These are phyloP conservation scores for Momotus momota DNA, from an alignment of 2,797 vertebrate genomes.

Conservation along the genomic window DNA sequence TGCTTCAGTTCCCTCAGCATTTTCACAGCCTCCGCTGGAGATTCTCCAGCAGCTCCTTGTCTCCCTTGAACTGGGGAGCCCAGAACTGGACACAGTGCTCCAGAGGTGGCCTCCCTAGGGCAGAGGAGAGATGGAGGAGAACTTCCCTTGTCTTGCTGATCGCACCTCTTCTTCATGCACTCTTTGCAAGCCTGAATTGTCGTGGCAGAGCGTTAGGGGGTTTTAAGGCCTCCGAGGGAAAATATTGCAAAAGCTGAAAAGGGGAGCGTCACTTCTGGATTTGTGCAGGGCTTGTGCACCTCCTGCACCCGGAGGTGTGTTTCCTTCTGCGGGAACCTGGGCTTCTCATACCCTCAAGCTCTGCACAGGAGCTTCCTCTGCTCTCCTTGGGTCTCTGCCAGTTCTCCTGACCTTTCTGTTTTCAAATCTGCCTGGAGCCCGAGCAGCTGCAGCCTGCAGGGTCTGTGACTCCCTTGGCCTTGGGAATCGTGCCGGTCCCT, in stretches of 20 bases:
- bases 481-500: neutral
- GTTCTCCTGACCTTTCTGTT: neutral
- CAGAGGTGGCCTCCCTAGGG: neutral
- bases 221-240: neutral
- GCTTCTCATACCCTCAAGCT: neutral
- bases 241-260: neutral
- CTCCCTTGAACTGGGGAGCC: neutral
- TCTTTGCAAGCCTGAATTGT: neutral
- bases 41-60: neutral
- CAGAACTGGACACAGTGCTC: neutral
- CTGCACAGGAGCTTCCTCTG: neutral
- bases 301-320: neutral
- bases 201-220: neutral
- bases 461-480: neutral
- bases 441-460: neutral
- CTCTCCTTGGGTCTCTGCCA: neutral
- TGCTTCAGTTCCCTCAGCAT: neutral
- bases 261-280: neutral
- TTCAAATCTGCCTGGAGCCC: neutral
- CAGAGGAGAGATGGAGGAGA: neutral
- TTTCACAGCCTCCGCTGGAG: neutral
- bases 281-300: neutral
- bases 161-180: neutral
- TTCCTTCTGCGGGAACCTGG: accelerated
- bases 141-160: neutral